phyloP scores from a whole-genome alignment of 2,113 vertebrate species.

The Apaloderma vittatum region DNA sequence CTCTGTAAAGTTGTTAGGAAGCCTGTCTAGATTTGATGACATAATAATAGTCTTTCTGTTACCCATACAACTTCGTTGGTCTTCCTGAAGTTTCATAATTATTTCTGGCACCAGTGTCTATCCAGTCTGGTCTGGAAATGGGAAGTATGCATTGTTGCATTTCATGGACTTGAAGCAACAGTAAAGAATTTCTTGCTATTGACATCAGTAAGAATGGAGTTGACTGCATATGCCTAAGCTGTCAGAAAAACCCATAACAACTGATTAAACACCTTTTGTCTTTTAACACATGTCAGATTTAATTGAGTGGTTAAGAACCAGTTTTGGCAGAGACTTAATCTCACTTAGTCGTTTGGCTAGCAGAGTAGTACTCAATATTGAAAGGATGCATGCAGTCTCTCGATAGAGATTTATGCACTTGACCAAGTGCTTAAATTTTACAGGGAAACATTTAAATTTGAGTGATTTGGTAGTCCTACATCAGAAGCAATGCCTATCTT shows the following conservation, averaged over 20 bases:
- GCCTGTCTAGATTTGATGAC: not conserved
- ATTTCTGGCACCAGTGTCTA: not conserved
- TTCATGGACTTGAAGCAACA: not conserved
- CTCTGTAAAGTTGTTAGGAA: not conserved
- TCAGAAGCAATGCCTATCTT: slow-evolving; percentile 46
- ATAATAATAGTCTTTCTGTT: not conserved
- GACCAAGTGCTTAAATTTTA: slow-evolving; percentile 71
- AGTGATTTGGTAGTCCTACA: slow-evolving; percentile 60
- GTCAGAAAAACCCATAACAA: slow-evolving; percentile 16
- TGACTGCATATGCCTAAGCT: not conserved
- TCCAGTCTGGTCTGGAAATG: not conserved
- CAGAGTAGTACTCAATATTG: slow-evolving; percentile 40
- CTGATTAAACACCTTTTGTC: slow-evolving; percentile 56
- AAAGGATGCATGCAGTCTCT: slow-evolving; percentile 28
- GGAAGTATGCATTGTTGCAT: not conserved
- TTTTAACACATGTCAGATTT: slow-evolving; percentile 61
- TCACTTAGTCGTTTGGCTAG: slow-evolving; percentile 65
- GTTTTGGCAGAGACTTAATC: slow-evolving; percentile 64
- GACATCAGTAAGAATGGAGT: not conserved
- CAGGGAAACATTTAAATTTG: slow-evolving; percentile 69
- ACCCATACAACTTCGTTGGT: not conserved
- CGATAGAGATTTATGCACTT: slow-evolving; percentile 68
- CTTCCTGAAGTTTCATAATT: not conserved
- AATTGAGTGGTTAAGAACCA: slow-evolving; percentile 53
- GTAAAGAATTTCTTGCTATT: slow-evolving; percentile 12